Evolutionary conservation across 2,888 invertebrate species (phyloP).

Genomic region (Dorcus hopei): DNA sequence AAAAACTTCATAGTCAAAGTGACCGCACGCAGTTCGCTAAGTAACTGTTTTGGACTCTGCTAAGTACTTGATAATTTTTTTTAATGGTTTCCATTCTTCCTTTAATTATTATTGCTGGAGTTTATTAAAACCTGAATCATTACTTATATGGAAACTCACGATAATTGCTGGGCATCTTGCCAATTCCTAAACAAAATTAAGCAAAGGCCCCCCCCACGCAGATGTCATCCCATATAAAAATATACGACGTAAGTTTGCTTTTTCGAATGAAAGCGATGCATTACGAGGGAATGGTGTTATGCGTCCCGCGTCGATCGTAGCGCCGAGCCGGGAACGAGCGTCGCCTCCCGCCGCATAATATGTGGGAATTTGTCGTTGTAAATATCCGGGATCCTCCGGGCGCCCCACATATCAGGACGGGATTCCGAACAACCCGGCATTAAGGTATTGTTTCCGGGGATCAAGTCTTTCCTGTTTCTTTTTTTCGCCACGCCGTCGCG

Average conservation of each 20-base stretch:
- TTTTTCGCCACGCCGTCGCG: not conserved
- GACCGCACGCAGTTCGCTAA: too few relatives aligned
- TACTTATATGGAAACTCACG: too few relatives aligned
- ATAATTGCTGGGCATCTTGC: too few relatives aligned
- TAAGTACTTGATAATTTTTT: too few relatives aligned
- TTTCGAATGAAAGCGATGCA: constrained; percentile 17
- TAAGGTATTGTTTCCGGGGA: constrained; percentile 47
- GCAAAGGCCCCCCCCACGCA: not conserved
- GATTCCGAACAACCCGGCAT: constrained; percentile 37
- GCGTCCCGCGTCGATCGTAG: constrained; percentile 21
- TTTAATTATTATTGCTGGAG: too few relatives aligned
- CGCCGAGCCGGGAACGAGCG: constrained; percentile 15
- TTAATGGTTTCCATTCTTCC: too few relatives aligned
- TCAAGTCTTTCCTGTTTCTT: constrained; percentile 31
- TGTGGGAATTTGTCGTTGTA: constrained; percentile 49
- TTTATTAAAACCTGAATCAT: too few relatives aligned
- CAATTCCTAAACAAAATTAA: not conserved
- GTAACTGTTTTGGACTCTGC: too few relatives aligned
- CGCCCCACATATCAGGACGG: constrained; percentile 43
- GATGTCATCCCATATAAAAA: constrained; percentile 8
- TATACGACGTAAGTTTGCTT: constrained; percentile 14
- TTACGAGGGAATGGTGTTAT: constrained; percentile 20
- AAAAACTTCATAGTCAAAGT: too few relatives aligned
- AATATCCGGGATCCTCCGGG: constrained; percentile 42
- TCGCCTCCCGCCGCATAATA: constrained; percentile 35